Base-by-base conservation (phyloP, 2,888 invertebrate species). In the Cordylochernes scorpioides region DNA sequence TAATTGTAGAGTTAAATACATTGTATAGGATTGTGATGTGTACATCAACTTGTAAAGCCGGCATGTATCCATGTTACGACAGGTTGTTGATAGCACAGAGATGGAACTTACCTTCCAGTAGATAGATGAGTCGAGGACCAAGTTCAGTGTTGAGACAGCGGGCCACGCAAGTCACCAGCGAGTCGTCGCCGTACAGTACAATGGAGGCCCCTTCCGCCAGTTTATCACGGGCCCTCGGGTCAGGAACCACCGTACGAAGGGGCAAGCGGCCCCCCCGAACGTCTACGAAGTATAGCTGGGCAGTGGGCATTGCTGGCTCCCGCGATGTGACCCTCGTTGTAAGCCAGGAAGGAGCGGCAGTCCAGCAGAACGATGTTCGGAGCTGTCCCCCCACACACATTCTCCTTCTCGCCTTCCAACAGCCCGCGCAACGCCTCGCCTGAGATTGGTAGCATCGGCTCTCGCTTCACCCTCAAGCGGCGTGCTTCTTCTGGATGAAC, bases 221-320 rank as follows among this genome's bases (percentile, higher is more conserved):
- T 24, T 41, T 35, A 13, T 45, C 43, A 14, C 52, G 34, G 17
- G 47, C 45, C 13, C 34, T 36, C 25, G 42, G 40, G 36, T 49
- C 48, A 1, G 49, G 47, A n/a, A 54, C 46, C 15, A 53, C 45
- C 31, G 51, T 50, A 34, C 50, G 48, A 32, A 54, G 38, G 6
- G 49, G 43, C 24, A 52, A 43, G 27, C 46, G 46, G 13, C 50
- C 51, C n/a, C n/a, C 50, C 48, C 4, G 50, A 48, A 12, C 52
- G 39, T 15, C 53, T 35, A 19, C 53, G 37, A n/a, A 41, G 32
- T 6, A 41, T 40, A 13, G 41, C 69, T 18, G 66, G 62, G 46
- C 69, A 70, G 49, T 68, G 68, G 36, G 71, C 62, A 51, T 71
- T 71, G 44, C 67, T 61, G 15, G 67, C 64, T 21, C 67, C 68